Conservation (phyloP, 2,888 invertebrate genomes). For the Hanleya hanleyi region DNA sequence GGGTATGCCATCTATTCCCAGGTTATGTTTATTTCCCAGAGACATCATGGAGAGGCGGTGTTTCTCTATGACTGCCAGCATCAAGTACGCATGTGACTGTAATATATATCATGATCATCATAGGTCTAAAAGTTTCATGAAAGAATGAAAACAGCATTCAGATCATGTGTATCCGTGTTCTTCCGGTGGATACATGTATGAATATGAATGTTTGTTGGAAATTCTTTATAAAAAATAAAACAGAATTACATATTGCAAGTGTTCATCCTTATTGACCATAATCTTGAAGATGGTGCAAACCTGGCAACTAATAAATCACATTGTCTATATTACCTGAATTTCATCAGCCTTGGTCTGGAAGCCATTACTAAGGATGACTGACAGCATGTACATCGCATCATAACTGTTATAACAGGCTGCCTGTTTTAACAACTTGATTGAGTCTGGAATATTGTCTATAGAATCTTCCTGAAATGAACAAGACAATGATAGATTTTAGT, state of each 20-base stretch:
- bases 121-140: too few species aligned
- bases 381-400: constrained; percentile 66
- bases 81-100: constrained; percentile 63
- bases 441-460: constrained; percentile 38
- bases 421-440: constrained; percentile 58
- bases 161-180: too few species aligned
- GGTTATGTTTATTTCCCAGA: constrained; percentile 67
- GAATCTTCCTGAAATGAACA: constrained; percentile 35
- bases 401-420: constrained; percentile 65
- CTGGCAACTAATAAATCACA: too few species aligned
- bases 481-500: background rate
- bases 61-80: constrained; percentile 57
- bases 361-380: constrained; percentile 67
- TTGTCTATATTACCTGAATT: constrained; percentile 52
- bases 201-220: too few species aligned
- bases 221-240: too few species aligned
- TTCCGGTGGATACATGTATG: too few species aligned
- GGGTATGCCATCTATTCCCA: constrained; percentile 66
- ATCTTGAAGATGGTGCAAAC: too few species aligned
- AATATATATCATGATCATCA: background rate
- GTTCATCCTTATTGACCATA: too few species aligned
- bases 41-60: constrained; percentile 65
- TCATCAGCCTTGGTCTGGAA: constrained; percentile 59
- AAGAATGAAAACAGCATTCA: background rate
- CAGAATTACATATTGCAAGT: too few species aligned